Conservation (phyloP, 2,888 invertebrate species). For the Eudemis profundana region DNA sequence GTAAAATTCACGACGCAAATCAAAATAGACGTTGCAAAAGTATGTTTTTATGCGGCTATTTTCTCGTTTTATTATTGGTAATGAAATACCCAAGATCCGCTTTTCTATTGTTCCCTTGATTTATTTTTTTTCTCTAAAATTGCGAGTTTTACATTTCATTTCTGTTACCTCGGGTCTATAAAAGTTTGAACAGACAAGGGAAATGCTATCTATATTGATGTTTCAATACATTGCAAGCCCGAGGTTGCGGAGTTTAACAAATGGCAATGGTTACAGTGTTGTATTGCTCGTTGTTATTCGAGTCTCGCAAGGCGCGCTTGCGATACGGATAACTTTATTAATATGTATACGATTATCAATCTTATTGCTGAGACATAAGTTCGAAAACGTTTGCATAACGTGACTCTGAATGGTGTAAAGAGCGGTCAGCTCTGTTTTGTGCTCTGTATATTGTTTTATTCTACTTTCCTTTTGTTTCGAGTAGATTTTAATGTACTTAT, state of each 20-base stretch:
- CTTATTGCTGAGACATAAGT: not conserved
- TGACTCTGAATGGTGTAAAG: not conserved
- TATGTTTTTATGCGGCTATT: not conserved
- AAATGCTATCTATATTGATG: conserved; percentile 14
- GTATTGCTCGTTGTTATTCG: conserved; percentile 27
- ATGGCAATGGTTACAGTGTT: conserved; percentile 26
- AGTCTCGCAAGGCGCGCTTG: conserved; percentile 6
- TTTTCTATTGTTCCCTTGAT: not conserved
- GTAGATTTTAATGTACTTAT: not conserved
- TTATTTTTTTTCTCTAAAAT: conserved; percentile 9
- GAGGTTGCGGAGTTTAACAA: conserved; percentile 31
- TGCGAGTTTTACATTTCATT: conserved; percentile 6
- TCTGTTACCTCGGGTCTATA: conserved; percentile 5
- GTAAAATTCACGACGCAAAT: conserved; percentile 6
- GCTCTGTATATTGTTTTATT: no score
- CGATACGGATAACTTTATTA: not conserved
- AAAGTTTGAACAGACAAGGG: not conserved
- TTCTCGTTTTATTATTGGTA: conserved; percentile 15
- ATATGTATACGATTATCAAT: not conserved
- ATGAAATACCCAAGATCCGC: conserved; percentile 14
- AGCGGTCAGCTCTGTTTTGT: conserved; percentile 16
- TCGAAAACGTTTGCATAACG: not conserved
- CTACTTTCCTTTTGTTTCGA: no score
- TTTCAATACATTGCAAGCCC: conserved; percentile 18
- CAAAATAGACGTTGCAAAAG: not conserved